Percentiles rank a stretch among this genome's conserved stretches.
Conservation (phyloP, 2,888 invertebrate species). For the Ennomos erosarius region DNA sequence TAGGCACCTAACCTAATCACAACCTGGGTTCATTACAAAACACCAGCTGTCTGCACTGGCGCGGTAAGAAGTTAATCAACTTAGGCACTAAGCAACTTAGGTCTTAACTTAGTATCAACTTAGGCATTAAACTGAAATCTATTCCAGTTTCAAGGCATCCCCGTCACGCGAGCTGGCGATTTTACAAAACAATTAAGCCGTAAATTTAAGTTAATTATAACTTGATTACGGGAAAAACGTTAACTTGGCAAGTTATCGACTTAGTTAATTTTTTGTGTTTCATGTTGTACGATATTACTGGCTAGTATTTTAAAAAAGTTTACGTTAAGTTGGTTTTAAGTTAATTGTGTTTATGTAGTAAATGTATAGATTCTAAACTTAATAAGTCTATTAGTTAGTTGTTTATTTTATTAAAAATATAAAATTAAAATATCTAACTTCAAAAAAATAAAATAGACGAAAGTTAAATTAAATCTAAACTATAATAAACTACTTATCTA, state of each 20-base stretch:
- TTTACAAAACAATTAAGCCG: conserved; percentile 18
- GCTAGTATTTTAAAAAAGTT: background rate
- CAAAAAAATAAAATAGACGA: too few relatives aligned
- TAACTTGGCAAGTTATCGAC: conserved; percentile 2
- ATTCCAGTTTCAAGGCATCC: conserved; percentile 12
- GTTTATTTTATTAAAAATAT: too few relatives aligned
- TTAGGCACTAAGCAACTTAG: conserved; percentile 2
- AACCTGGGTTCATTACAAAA: conserved; percentile 5
- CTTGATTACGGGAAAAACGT: conserved; percentile 1
- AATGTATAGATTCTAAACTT: background rate
- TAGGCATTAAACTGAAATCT: conserved; percentile 13
- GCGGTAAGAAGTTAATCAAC: conserved; percentile 14
- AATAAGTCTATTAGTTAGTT: too few relatives aligned
- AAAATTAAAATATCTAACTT: too few relatives aligned
- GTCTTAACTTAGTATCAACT: background rate
- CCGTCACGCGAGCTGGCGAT: conserved; percentile 13
- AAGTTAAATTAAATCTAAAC: too few relatives aligned
- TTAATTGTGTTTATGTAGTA: background rate
- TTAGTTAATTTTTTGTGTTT: background rate
- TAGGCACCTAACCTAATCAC: background rate
- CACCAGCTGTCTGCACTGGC: conserved; percentile 1
- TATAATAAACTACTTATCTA: too few relatives aligned
- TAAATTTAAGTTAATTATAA: conserved; percentile 15
- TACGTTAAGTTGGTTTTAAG: background rate
- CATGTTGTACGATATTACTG: too few relatives aligned